Base-by-base conservation (phyloP, 2,888 invertebrate genomes). In the Mantis religiosa region DNA sequence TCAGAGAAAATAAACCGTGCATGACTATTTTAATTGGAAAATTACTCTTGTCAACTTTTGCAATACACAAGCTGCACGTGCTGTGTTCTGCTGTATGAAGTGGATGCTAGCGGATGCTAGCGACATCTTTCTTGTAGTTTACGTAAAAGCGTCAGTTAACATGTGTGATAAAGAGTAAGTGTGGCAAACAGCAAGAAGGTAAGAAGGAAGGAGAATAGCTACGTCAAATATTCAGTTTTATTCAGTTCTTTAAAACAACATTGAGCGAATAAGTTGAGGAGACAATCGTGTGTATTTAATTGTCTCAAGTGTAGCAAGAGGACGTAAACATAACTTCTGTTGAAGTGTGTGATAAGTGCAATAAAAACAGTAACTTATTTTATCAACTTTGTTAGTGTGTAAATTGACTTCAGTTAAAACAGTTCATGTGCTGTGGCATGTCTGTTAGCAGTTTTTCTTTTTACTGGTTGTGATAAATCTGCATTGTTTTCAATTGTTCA, bases 61-160 rank as follows among this genome's bases (percentile, higher is more conserved):
- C 4, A 12, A 71, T 71, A 71, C 0, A 6, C 20, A 71, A 71
- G 20, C 54, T 71, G 54, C 54, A 71, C 54, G 54, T 71, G 54
- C 20, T 71, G 54, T 4, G 20, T 71, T 71, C 9, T n/a, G n/a
- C n/a, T n/a, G n/a, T n/a, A n/a, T n/a, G n/a, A n/a, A n/a, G n/a
- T n/a, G n/a, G n/a, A n/a, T n/a, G 12, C 2, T 25, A 14, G 20
- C 88, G 90, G 15, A 28, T 27, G 83, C 83, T 89, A 87, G 89
- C 85, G 90, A 90, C 89, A 90, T 89, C 90, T 90, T 28, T 84
- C 47, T n/a, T 54, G 20, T 14, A 47, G n/a, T 85, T 15, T 54
- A 27, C 34, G 81, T 86, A 87, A 82, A 87, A 88, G 89, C 89
- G 89, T 89, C 89, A 89, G 90, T 90, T 88, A 90, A 89, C 89